phyloP scores from a whole-genome alignment of 2,113 vertebrate genomes.

The Azemiops feae region DNA sequence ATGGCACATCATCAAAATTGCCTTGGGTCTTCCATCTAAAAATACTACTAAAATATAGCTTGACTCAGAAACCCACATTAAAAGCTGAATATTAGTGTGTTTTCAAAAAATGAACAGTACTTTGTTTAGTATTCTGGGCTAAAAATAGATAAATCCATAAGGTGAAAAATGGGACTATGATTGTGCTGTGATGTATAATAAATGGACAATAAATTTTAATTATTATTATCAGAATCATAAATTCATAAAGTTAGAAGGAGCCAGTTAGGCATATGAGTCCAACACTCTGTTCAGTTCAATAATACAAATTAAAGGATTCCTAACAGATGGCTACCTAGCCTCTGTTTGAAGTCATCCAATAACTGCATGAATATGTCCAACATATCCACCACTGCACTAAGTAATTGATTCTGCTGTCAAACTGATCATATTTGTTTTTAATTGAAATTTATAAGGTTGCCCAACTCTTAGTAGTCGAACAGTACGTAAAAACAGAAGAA shows the following conservation, averaged over 20 bases:
- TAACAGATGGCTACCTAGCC: not conserved
- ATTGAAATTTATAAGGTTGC: not conserved
- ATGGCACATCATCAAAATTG: slow-evolving; percentile 50
- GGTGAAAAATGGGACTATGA: slow-evolving; percentile 25
- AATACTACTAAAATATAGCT: slow-evolving; percentile 40
- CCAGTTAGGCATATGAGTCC: not conserved
- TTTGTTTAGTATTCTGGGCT: slow-evolving; percentile 9
- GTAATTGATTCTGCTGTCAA: not conserved
- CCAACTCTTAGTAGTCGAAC: not conserved
- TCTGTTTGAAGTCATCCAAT: not conserved
- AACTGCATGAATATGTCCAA: not conserved
- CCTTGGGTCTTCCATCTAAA: slow-evolving; percentile 47
- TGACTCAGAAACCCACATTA: slow-evolving; percentile 22
- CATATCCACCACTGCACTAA: not conserved
- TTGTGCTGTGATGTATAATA: not conserved
- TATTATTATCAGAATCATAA: not conserved
- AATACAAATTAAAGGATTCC: not conserved
- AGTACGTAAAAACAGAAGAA: not conserved
- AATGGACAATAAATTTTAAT: slow-evolving; percentile 31
- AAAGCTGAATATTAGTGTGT: slow-evolving; percentile 34
- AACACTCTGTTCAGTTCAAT: not conserved
- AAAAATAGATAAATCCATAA: slow-evolving; percentile 24
- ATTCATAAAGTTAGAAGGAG: not conserved
- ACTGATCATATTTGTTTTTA: not conserved
- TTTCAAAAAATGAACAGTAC: slow-evolving; percentile 38